Conservation (phyloP, 2,797 vertebrate genomes). For the Petrocephalus schoutedeni region DNA sequence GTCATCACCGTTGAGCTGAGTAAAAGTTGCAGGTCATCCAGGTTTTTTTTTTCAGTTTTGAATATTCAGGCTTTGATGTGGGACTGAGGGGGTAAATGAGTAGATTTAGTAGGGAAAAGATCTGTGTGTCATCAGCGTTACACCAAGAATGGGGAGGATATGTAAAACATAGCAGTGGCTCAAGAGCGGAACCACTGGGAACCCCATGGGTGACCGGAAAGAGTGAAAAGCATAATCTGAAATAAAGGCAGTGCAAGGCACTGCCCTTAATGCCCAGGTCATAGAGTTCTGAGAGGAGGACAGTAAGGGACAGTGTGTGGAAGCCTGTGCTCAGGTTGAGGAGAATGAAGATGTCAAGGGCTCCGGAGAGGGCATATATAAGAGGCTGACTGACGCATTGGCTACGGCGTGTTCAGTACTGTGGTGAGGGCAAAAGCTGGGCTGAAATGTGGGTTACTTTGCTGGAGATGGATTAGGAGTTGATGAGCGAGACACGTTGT, state of each 20-base stretch:
- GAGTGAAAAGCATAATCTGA: neutral
- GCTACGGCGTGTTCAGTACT: neutral
- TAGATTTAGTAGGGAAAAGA: neutral
- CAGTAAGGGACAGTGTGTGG: neutral
- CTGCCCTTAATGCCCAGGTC: neutral
- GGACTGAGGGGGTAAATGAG: neutral
- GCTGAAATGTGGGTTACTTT: neutral
- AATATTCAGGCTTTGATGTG: neutral
- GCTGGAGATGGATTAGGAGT: neutral
- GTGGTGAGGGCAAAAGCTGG: neutral
- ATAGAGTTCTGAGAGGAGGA: neutral
- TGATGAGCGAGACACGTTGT: neutral
- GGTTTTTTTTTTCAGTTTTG: neutral
- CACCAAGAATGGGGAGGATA: neutral
- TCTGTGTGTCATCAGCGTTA: neutral
- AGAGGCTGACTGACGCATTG: neutral
- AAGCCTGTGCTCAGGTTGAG: neutral
- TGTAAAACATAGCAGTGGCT: neutral
- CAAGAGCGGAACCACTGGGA: neutral
- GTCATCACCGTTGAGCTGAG: neutral
- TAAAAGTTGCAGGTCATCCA: neutral
- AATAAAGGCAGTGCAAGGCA: neutral
- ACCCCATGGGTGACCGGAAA: neutral
- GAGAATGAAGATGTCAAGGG: neutral
- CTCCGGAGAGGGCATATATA: neutral